Percentiles rank a stretch among this genome's conserved stretches.
Evolutionary conservation across 2,888 invertebrate genomes (phyloP).

Genomic region (Ochropleura leucogaster): DNA sequence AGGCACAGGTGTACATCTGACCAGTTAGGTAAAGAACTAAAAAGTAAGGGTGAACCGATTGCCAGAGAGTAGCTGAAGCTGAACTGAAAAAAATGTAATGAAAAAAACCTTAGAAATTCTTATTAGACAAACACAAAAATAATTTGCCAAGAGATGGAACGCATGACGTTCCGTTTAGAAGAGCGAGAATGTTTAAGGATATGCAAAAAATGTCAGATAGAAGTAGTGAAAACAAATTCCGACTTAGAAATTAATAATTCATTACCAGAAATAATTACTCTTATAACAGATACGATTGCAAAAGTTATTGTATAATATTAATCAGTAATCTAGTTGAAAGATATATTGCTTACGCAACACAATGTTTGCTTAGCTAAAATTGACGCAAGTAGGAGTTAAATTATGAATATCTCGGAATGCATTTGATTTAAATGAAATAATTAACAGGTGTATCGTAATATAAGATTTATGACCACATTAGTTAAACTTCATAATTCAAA

Average conservation of each 20-base stretch:
- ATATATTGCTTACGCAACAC: slow-evolving; percentile 25
- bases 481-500: slow-evolving; percentile 32
- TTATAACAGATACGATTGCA: neutral
- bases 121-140: neutral
- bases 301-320: slow-evolving; percentile 12
- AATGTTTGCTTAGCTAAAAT: slow-evolving; percentile 25
- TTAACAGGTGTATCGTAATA: slow-evolving; percentile 49
- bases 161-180: neutral
- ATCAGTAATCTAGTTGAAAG: slow-evolving; percentile 15
- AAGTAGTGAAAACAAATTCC: neutral
- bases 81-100: neutral
- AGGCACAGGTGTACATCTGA: neutral
- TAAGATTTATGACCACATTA: slow-evolving; percentile 46
- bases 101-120: neutral
- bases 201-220: neutral
- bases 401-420: slow-evolving; percentile 44
- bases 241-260: neutral
- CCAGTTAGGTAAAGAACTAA: neutral
- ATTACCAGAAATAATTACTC: neutral
- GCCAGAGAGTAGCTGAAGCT: too few species aligned
- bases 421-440: slow-evolving; percentile 51
- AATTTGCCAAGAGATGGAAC: neutral
- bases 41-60: neutral
- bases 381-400: slow-evolving; percentile 49
- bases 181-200: neutral